phyloP scores from a whole-genome alignment of 2,113 vertebrate genomes.

The Eulacestoma nigropectus region DNA sequence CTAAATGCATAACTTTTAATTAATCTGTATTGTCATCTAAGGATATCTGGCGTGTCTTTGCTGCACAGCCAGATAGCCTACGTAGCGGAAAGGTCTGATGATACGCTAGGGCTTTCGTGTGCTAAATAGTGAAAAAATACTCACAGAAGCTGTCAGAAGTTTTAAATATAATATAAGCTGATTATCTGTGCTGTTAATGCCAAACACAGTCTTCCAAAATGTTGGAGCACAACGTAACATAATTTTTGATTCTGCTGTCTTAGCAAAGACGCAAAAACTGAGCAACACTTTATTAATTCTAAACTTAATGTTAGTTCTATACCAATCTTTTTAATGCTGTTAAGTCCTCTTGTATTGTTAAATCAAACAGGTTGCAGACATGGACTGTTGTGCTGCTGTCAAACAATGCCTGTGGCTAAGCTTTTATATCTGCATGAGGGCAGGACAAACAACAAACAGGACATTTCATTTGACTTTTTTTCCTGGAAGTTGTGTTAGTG shows the following conservation, averaged over 20 bases:
- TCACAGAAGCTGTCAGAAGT: neutral
- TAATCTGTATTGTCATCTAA: fast-evolving
- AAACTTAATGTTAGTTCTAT: neutral
- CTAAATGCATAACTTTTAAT: neutral
- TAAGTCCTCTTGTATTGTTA: neutral
- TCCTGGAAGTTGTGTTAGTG: neutral
- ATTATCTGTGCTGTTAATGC: neutral
- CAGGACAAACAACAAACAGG: neutral
- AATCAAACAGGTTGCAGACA: neutral
- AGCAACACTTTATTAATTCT: neutral
- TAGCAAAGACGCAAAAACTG: neutral
- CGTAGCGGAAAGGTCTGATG: neutral
- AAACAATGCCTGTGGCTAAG: neutral
- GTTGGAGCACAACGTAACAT: fast-evolving
- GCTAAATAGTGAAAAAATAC: neutral
- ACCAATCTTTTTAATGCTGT: neutral
- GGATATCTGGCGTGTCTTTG: neutral
- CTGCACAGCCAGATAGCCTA: neutral
- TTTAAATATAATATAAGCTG: neutral
- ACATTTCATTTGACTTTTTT: neutral
- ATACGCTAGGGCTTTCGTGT: neutral
- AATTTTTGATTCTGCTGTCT: neutral
- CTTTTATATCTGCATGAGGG: neutral
- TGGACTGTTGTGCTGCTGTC: neutral
- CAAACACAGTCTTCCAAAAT: neutral